Evolutionary conservation across 1,140 invertebrate genomes (phyloP).

Genomic region (Panulirus ornatus): DNA sequence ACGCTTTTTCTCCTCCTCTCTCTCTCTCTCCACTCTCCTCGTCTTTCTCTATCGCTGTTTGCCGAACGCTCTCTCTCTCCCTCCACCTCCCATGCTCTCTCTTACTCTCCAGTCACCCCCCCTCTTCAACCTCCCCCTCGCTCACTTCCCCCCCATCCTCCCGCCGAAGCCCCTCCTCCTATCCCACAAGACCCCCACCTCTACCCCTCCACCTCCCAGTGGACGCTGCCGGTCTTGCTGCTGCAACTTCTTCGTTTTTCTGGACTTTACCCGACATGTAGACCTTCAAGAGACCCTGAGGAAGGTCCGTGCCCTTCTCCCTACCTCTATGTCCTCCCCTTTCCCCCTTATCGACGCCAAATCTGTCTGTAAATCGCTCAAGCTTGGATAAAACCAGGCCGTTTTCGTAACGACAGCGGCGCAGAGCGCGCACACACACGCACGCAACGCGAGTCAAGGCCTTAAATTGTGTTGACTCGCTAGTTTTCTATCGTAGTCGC

Average conservation of each 20-base stretch:
- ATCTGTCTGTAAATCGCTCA: not conserved
- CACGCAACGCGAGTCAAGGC: not conserved
- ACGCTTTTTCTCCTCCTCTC: constrained; percentile 45
- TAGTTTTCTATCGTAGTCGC: not conserved
- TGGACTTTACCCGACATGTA: not conserved
- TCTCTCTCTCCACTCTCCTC: constrained; percentile 68
- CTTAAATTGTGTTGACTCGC: not conserved
- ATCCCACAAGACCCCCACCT: not conserved
- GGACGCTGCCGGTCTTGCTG: constrained; percentile 23
- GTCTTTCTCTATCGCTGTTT: constrained; percentile 63
- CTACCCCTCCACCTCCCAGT: not conserved
- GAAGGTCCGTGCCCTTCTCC: not conserved
- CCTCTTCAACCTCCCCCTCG: not conserved
- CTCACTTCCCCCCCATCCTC: constrained; percentile 15
- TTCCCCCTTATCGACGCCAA: not conserved
- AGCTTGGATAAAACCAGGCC: not conserved
- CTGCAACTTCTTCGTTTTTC: not conserved
- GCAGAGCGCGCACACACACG: not conserved
- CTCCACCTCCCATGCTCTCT: constrained; percentile 45
- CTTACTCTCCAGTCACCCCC: not conserved
- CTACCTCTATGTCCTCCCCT: not conserved
- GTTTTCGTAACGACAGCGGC: not conserved
- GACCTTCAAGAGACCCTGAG: not conserved
- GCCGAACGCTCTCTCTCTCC: constrained; percentile 63
- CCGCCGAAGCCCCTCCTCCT: constrained; percentile 8